Evolutionary conservation across 1,140 invertebrate species (phyloP).

Genomic region (Drosophila navojoa): DNA sequence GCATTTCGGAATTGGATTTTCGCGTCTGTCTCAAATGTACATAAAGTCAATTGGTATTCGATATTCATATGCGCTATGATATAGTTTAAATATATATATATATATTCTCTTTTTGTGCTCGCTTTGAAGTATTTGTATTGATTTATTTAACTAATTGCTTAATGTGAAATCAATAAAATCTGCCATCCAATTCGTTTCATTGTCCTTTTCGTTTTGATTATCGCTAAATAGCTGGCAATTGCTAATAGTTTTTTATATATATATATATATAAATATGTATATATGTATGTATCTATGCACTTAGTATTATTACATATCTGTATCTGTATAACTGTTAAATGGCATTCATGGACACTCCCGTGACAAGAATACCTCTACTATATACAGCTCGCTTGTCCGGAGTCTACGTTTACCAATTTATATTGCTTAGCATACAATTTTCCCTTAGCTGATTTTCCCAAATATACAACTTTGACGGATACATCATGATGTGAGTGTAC

Average conservation of each 20-base stretch:
- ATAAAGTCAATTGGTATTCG: slow-evolving; percentile 51
- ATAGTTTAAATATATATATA: slow-evolving; percentile 49
- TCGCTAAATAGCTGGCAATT: slow-evolving; percentile 63
- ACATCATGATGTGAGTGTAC: slow-evolving; percentile 38
- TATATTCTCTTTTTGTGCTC: slow-evolving; percentile 52
- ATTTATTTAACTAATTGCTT: slow-evolving; percentile 69
- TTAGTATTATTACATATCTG: slow-evolving; percentile 15
- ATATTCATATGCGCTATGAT: slow-evolving; percentile 49
- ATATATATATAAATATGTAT: slow-evolving; percentile 17
- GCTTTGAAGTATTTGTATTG: slow-evolving; percentile 52
- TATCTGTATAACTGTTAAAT: slow-evolving; percentile 50
- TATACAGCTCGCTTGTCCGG: slow-evolving; percentile 50
- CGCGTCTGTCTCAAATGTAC: slow-evolving; percentile 22
- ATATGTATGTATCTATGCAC: slow-evolving; percentile 16
- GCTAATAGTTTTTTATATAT: slow-evolving; percentile 51
- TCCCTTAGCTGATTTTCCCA: slow-evolving; percentile 50
- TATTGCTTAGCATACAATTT: slow-evolving; percentile 77
- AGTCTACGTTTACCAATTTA: slow-evolving; percentile 58
- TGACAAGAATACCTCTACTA: slow-evolving; percentile 44
- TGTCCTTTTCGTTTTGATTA: slow-evolving; percentile 72
- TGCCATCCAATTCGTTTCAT: slow-evolving; percentile 64
- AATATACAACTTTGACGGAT: slow-evolving; percentile 74
- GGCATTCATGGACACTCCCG: slow-evolving; percentile 53
- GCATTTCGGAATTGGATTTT: slow-evolving; percentile 45
- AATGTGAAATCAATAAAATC: slow-evolving; percentile 65